These are phyloP conservation scores for Oplegnathus fasciatus DNA, from an alignment of 2,113 vertebrate genomes.

Conservation along the genomic window DNA sequence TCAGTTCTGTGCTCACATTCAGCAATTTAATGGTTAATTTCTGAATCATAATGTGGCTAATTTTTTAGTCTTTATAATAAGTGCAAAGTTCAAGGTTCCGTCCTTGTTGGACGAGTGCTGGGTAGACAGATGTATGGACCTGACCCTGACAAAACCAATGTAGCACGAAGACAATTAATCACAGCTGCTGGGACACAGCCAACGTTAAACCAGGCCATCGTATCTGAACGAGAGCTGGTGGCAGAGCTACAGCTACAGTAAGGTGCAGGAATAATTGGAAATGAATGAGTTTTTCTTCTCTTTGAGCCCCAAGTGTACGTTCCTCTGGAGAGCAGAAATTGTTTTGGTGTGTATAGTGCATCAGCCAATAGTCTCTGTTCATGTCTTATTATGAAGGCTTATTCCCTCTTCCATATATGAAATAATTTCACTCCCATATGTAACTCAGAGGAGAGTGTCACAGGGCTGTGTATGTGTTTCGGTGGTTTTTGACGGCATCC, in stretches of 20 bases:
- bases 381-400: slow-evolving; percentile 24
- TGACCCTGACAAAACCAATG: slow-evolving; percentile 35
- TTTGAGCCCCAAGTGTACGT: neutral
- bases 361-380: slow-evolving; percentile 17
- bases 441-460: slow-evolving; percentile 22
- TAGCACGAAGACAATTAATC: slow-evolving; percentile 58
- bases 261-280: slow-evolving; percentile 24
- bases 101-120: neutral
- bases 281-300: neutral
- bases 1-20: neutral
- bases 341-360: slow-evolving; percentile 2
- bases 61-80: neutral
- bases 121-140: slow-evolving; percentile 41
- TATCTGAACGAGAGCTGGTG: slow-evolving; percentile 29
- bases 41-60: neutral
- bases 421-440: neutral
- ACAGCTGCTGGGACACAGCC: slow-evolving; percentile 37
- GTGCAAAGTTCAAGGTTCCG: slow-evolving; percentile 32
- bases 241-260: slow-evolving; percentile 5
- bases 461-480: neutral
- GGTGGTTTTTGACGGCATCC: slow-evolving; percentile 10
- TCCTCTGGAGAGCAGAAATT: slow-evolving; percentile 12
- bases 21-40: neutral
- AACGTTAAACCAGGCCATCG: slow-evolving; percentile 46
- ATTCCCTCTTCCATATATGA: neutral